Conservation (phyloP, 2,888 invertebrate species). For the Drosophila stalkeri region DNA sequence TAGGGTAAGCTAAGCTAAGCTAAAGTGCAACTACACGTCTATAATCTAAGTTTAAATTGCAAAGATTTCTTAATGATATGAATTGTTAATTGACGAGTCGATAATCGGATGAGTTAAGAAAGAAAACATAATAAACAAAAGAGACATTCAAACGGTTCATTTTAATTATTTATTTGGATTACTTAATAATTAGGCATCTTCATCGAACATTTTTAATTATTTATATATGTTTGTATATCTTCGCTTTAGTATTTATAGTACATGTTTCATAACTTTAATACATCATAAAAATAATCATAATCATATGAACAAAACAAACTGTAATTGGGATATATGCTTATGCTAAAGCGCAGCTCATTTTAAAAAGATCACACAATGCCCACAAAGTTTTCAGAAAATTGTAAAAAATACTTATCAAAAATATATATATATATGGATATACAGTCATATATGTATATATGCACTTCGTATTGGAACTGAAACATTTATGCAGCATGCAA, state of each 20-base stretch:
- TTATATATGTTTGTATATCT: conserved; percentile 39
- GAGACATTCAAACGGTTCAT: conserved; percentile 49
- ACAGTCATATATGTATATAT: conserved; percentile 12
- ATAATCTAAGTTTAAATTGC: conserved; percentile 26
- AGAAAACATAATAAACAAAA: conserved; percentile 20
- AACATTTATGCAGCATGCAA: conserved; percentile 65
- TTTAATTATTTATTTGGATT: conserved; percentile 73
- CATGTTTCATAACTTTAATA: conserved; percentile 77
- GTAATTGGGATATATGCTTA: conserved; percentile 65
- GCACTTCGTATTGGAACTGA: conserved; percentile 44
- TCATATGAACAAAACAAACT: conserved; percentile 78
- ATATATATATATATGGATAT: conserved; percentile 34
- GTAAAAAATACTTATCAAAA: conserved; percentile 77
- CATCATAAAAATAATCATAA: conserved; percentile 77
- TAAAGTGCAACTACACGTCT: conserved; percentile 45
- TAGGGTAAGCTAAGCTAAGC: conserved; percentile 19
- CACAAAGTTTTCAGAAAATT: conserved; percentile 53
- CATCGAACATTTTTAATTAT: conserved; percentile 59
- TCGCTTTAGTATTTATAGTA: conserved; percentile 66
- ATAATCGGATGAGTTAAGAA: conserved; percentile 41
- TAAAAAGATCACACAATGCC: conserved; percentile 74
- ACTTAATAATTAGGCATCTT: conserved; percentile 72
- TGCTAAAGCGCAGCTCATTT: conserved; percentile 66
- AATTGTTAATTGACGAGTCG: conserved; percentile 42
- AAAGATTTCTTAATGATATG: conserved; percentile 51